Conservation (phyloP, 2,113 vertebrate species). For the Coregonus clupeaformis region DNA sequence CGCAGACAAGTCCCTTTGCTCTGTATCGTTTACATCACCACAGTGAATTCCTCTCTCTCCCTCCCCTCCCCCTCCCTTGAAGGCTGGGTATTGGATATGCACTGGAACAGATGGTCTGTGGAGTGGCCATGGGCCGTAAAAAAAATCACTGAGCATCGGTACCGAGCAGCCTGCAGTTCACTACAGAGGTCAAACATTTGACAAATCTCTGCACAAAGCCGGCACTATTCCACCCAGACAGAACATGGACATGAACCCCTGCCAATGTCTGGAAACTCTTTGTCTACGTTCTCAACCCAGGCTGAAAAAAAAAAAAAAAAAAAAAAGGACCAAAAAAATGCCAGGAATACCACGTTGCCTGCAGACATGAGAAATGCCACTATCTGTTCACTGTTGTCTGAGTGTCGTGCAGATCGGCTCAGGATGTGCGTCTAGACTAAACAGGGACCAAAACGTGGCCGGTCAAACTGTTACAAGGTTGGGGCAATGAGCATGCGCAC, state of each 20-base stretch:
- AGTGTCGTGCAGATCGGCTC: slow-evolving; percentile 65
- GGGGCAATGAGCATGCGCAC: slow-evolving; percentile 41
- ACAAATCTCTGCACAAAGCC: slow-evolving; percentile 70
- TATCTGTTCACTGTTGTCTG: slow-evolving; percentile 69
- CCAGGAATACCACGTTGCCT: slow-evolving; percentile 61
- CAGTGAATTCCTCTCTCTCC: slow-evolving; percentile 39
- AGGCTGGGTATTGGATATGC: slow-evolving; percentile 35
- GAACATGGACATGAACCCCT: slow-evolving; percentile 57
- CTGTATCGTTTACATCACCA: slow-evolving; percentile 57
- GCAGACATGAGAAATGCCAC: slow-evolving; percentile 68
- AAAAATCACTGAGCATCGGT: slow-evolving; percentile 48
- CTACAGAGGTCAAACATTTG: slow-evolving; percentile 66
- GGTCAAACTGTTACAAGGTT: slow-evolving; percentile 46
- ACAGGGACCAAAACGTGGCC: slow-evolving; percentile 63
- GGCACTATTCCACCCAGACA: slow-evolving; percentile 68
- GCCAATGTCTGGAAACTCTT: slow-evolving; percentile 70
- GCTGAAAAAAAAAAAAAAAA: slow-evolving; percentile 44
- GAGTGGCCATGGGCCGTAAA: slow-evolving; percentile 61
- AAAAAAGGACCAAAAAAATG: slow-evolving; percentile 28
- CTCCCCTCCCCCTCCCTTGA: slow-evolving; percentile 31
- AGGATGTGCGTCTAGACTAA: slow-evolving; percentile 77
- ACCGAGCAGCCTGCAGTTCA: slow-evolving; percentile 60
- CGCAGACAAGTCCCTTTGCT: slow-evolving; percentile 33
- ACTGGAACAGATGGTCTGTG: slow-evolving; percentile 59
- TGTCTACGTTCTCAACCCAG: slow-evolving; percentile 60